Evolutionary conservation across 2,888 invertebrate genomes (phyloP), one percentile per base, ranked within the genome.

Genomic region (Oxycera nigricornis): DNA sequence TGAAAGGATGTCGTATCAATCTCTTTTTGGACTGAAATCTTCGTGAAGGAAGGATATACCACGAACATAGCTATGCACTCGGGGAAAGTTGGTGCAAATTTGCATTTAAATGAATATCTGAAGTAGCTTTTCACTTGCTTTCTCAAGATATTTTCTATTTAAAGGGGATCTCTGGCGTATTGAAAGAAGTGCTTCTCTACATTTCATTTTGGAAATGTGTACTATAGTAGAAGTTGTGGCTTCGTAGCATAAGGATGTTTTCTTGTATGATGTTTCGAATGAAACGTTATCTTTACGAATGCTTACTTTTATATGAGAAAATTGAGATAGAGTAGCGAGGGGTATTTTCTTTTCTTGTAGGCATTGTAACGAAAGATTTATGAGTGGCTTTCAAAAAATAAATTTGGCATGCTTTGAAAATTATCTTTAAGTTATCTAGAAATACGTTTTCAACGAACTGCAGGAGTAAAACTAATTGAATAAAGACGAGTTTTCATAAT

Each of bases 101-200:
- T 76, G 73, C 76, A 76, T 76, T 74, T 76, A 76, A 74, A 76
- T 76, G 74, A 76, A 74, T 76, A 74, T 70, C 20, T 41, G 70
- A 70, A 61, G 62, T 46, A 59, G 26, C 50, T 59, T 59, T 72
- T 57, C 39, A 72, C 57, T 57, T 39, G 30, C 72, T 72, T 39
- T 28, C 59, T 35, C n/a, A 30, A 41, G 52, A 28, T 50, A 73
- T 61, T 65, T 52, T 52, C 39, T n/a, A 52, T 65, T 65, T 65
- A 73, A 39, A 57, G 73, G 55, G 55, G 55, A 70, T 41, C 39
- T 65, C 41, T 30, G 68, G 46, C 26, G n/a, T 41, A 20, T 65
- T 41, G 46, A 65, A 65, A 65, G 39, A 39, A 65, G 46, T 46
- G 17, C 46, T 46, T 46, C 6, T 3, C 46, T 46, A 17, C 55